These are phyloP conservation scores for Ceratosolen solmsi DNA, from an alignment of 1,140 invertebrate genomes.

Conservation along the genomic window DNA sequence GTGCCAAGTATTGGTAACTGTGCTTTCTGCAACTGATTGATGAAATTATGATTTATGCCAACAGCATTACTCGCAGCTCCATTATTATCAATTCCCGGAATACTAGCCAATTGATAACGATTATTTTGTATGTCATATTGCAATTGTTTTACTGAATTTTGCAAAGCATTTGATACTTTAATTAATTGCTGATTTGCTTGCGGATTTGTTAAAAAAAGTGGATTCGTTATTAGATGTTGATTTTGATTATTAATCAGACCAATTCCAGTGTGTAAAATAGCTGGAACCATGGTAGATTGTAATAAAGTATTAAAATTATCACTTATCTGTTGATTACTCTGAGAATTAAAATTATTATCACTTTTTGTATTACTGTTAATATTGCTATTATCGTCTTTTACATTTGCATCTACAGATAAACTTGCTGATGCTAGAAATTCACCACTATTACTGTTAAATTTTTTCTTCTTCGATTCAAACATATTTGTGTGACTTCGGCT, in stretches of 20 bases:
- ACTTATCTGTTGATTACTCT: conserved; percentile 52
- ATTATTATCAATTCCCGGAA: conserved; percentile 55
- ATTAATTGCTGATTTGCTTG: conserved; percentile 58
- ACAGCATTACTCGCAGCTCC: conserved; percentile 62
- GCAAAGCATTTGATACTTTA: conserved; percentile 59
- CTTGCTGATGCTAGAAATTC: conserved; percentile 60
- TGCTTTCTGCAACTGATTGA: conserved; percentile 55
- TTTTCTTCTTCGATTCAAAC: conserved; percentile 8
- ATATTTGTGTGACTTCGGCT: background rate
- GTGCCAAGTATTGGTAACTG: conserved; percentile 65
- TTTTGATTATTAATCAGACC: conserved; percentile 54
- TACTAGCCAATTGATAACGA: conserved; percentile 48
- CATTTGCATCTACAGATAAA: conserved; percentile 53
- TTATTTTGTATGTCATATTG: conserved; percentile 61
- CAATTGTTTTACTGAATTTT: conserved; percentile 62
- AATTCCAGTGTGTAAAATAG: conserved; percentile 58
- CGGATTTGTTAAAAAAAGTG: conserved; percentile 46
- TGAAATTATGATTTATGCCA: conserved; percentile 56
- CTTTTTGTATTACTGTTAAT: conserved; percentile 33
- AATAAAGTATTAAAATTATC: conserved; percentile 59
- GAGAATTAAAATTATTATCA: conserved; percentile 22
- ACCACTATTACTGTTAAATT: conserved; percentile 26
- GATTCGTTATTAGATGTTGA: conserved; percentile 53
- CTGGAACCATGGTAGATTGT: conserved; percentile 62
- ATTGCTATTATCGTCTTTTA: conserved; percentile 16